Conservation (phyloP, 2,113 vertebrate genomes). For the Pollachius pollachius region DNA sequence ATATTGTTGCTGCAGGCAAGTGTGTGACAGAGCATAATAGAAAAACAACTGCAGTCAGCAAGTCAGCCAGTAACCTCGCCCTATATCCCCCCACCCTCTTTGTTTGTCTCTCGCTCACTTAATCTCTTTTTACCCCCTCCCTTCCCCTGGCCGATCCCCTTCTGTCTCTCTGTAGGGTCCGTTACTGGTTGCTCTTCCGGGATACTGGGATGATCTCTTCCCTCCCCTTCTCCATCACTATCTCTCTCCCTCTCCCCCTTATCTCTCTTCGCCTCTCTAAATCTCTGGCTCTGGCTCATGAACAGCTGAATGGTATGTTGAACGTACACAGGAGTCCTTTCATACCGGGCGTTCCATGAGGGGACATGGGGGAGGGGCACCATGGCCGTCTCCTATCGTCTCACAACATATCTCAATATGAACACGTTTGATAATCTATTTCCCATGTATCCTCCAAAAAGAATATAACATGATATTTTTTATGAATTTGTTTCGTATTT, state of each 20-base stretch:
- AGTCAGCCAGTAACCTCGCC: no score
- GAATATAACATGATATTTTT: neutral
- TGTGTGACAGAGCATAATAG: no score
- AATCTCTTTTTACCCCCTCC: neutral
- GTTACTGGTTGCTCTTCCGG: no score
- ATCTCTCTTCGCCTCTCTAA: neutral
- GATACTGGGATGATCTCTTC: no score
- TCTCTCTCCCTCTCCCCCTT: slow-evolving; percentile 2
- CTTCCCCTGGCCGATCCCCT: neutral
- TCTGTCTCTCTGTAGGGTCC: no score
- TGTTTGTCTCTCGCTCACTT: neutral
- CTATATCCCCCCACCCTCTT: neutral
- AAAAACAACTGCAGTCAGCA: no score
- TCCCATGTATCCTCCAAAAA: no score
- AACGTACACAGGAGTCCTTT: slow-evolving; percentile 65
- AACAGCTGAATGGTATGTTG: slow-evolving; percentile 57
- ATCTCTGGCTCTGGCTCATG: slow-evolving; percentile 26
- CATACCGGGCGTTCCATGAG: slow-evolving; percentile 64
- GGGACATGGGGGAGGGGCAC: slow-evolving; percentile 53
- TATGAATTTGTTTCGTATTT: no score
- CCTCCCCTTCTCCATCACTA: neutral
- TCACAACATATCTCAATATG: no score
- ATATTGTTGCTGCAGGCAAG: no score
- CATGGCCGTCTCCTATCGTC: no score
- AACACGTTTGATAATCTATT: no score